phyloP scores from a whole-genome alignment of 2,113 vertebrate genomes.

The Entomyzon cyanotis region DNA sequence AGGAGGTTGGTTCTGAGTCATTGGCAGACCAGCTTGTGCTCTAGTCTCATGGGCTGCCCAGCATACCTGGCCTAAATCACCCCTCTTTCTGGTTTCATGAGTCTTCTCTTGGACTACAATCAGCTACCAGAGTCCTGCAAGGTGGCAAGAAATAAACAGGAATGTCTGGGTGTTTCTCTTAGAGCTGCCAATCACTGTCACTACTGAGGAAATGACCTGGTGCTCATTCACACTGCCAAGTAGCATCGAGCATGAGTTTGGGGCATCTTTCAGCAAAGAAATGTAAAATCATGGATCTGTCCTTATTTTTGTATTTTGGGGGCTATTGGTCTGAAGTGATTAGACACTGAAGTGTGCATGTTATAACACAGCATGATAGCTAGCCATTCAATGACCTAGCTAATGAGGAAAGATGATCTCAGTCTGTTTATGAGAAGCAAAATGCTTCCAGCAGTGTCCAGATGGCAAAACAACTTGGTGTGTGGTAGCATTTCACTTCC shows the following conservation, averaged over 20 bases:
- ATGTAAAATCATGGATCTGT: neutral
- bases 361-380: neutral
- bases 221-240: neutral
- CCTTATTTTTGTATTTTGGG: neutral
- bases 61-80: neutral
- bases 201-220: neutral
- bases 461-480: neutral
- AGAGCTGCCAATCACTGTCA: neutral
- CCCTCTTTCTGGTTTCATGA: neutral
- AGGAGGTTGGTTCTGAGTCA: neutral
- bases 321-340: neutral
- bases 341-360: neutral
- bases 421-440: neutral
- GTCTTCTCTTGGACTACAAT: neutral
- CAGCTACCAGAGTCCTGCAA: neutral
- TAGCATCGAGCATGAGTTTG: neutral
- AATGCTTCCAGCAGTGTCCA: slow-evolving; percentile 14
- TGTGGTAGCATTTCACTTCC: neutral
- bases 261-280: neutral
- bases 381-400: neutral
- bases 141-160: neutral
- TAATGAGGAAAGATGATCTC: slow-evolving; percentile 3
- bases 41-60: neutral
- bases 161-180: neutral
- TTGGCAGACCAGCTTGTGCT: neutral